These are phyloP conservation scores for Microctonus brassicae DNA, from an alignment of 2,888 invertebrate species.

Conservation along the genomic window DNA sequence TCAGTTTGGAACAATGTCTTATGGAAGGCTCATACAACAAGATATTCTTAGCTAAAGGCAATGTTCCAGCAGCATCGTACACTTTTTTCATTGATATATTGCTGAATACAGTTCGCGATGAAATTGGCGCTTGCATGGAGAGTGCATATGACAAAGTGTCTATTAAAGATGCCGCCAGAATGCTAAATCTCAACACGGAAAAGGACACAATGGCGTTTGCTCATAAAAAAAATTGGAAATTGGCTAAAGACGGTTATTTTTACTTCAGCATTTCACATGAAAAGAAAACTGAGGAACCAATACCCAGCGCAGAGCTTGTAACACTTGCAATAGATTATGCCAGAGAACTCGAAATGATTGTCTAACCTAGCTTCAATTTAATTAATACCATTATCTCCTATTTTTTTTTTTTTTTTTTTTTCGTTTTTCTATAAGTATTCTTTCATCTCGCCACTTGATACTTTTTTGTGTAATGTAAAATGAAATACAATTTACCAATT, in stretches of 20 bases:
- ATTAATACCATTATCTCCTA: constrained; percentile 23
- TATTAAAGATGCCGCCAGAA: constrained; percentile 87
- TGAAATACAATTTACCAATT: constrained; percentile 39
- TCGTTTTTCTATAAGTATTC: constrained; percentile 46
- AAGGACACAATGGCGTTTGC: constrained; percentile 87
- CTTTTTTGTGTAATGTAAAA: constrained; percentile 46
- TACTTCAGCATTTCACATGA: constrained; percentile 83
- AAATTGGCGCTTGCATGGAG: constrained; percentile 97
- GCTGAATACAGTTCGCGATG: constrained; percentile 93
- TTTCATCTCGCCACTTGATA: constrained; percentile 29
- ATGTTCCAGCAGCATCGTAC: constrained; percentile 96
- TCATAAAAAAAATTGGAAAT: constrained; percentile 86
- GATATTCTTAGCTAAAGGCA: constrained; percentile 82
- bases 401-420: constrained; percentile 41
- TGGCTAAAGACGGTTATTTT: constrained; percentile 83
- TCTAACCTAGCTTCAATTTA: constrained; percentile 73
- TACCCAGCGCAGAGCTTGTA: constrained; percentile 92
- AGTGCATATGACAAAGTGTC: constrained; percentile 95
- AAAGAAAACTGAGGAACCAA: constrained; percentile 80
- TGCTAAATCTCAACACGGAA: constrained; percentile 86
- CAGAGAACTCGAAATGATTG: constrained; percentile 98
- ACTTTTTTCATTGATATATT: constrained; percentile 97
- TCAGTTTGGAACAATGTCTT: constrained; percentile 96
- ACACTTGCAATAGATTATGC: constrained; percentile 97
- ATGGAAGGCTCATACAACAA: constrained; percentile 99